phyloP scores from a whole-genome alignment of 2,888 invertebrate genomes.

The Silvanus unidentatus region DNA sequence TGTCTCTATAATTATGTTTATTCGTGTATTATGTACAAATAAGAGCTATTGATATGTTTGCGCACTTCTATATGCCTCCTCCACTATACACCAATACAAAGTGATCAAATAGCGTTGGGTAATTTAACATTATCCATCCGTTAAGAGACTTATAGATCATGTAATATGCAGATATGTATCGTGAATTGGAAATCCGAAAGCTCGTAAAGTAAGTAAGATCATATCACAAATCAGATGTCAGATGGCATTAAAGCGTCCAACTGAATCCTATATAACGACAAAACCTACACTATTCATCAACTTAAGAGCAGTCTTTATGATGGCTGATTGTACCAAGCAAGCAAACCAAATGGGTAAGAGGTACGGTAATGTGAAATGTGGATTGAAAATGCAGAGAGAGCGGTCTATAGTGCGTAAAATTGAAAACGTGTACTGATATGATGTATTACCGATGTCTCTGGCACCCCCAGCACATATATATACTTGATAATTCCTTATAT shows the following conservation, averaged over 20 bases:
- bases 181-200: conserved; percentile 13
- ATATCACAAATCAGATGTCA: conserved; percentile 31
- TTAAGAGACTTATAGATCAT: conserved; percentile 12
- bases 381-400: conserved; percentile 25
- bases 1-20: too few relatives aligned
- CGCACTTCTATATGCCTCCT: too few relatives aligned
- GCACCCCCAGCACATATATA: conserved; percentile 6
- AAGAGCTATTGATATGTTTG: too few relatives aligned
- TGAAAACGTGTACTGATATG: conserved; percentile 38
- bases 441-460: conserved; percentile 30
- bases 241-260: conserved; percentile 30
- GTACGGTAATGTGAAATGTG: conserved; percentile 27
- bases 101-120: background rate
- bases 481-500: conserved; percentile 10
- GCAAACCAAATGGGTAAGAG: conserved; percentile 26
- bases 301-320: conserved; percentile 16
- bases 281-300: conserved; percentile 22
- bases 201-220: conserved; percentile 26
- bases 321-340: conserved; percentile 21
- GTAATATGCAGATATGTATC: conserved; percentile 21
- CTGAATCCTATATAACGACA: conserved; percentile 21
- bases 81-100: too few relatives aligned
- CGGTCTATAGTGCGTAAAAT: conserved; percentile 38
- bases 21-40: too few relatives aligned
- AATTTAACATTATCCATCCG: conserved; percentile 11